Percentiles rank a stretch among this genome's conserved stretches.
Conservation (phyloP, 2,797 vertebrate genomes). For the Hoplostethus atlanticus region DNA sequence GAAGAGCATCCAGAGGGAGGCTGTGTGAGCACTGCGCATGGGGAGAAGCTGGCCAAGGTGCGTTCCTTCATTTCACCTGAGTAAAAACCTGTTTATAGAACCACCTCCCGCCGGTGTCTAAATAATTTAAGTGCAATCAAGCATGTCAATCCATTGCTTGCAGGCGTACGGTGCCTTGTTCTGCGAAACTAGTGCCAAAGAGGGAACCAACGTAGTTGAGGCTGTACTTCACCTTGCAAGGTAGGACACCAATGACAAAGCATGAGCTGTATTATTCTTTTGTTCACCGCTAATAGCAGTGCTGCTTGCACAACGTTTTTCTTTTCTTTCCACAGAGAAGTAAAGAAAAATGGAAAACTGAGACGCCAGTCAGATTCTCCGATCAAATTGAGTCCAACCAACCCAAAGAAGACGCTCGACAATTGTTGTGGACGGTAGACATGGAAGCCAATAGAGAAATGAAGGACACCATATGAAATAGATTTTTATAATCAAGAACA, state of each 20-base stretch:
- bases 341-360: slow-evolving; percentile 75
- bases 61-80: slow-evolving; percentile 33
- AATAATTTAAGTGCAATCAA: slow-evolving; percentile 46
- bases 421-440: slow-evolving; percentile 70
- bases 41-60: slow-evolving; percentile 85
- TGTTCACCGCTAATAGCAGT: slow-evolving; percentile 2
- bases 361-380: slow-evolving; percentile 45
- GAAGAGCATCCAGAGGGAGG: slow-evolving; percentile 48
- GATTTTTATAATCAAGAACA: slow-evolving; percentile 32
- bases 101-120: slow-evolving; percentile 11
- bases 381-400: slow-evolving; percentile 62
- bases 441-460: background rate
- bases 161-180: slow-evolving; percentile 83
- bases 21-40: slow-evolving; percentile 67
- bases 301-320: background rate
- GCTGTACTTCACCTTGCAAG: slow-evolving; percentile 83
- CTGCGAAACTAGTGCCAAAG: slow-evolving; percentile 87
- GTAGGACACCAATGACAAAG: slow-evolving; percentile 57
- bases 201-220: slow-evolving; percentile 81
- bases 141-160: slow-evolving; percentile 25
- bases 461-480: slow-evolving; percentile 6
- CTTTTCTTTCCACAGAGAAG: slow-evolving; percentile 70
- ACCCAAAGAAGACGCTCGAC: slow-evolving; percentile 56
- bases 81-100: slow-evolving; percentile 2
- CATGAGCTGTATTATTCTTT: background rate